Base-by-base conservation (phyloP, 2,113 vertebrate genomes). In the Casuarius casuarius region DNA sequence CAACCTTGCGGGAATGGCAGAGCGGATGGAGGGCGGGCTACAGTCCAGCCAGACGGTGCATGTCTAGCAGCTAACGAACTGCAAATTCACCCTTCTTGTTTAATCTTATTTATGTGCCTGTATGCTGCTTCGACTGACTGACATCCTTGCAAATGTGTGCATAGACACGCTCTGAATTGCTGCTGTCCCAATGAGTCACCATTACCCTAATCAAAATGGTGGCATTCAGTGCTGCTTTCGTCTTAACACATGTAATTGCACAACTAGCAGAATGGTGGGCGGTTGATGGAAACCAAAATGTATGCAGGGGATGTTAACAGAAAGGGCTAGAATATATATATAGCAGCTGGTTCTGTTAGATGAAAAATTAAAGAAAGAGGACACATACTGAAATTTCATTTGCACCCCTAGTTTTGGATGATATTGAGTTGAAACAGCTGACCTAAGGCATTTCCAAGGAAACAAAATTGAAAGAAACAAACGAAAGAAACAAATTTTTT, bases 171-270 rank as follows among this genome's bases (percentile, higher is more conserved):
- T 92, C 61, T 23, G 95, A 87, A 78, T 75, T 86, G 88, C 48
- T 89, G 68, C 66, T 87, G 85, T 94, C 83, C 94, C 80, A 89
- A 18, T 93, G 94, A 96, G 79, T 96, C 90, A 95, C 80, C 77
- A 61, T 66, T 80, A 72, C 51, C 68, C 73, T 56, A 51, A 95
- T 68, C 93, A 92, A 38, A 93, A 89, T 2, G 90, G 95, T 84
- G 95, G 76, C 90, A 89, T 89, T 95, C 86, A 72, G 78, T 76
- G 12, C 42, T 21, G 72, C 48, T 87, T 93, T 89, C 93, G 85
- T 93, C 88, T 95, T 72, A 83, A 58, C 31, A 42, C 83, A 51
- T 31, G 48, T 75, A 84, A 92, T 94, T 96, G 80, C 85, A 65
- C 46, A 89, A 88, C 76, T 13, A 54, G 21, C 46, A 71, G 92